Percentiles rank a stretch among this genome's conserved stretches.
phyloP scores from a whole-genome alignment of 2,797 vertebrate species.

The Cottoperca gobio region DNA sequence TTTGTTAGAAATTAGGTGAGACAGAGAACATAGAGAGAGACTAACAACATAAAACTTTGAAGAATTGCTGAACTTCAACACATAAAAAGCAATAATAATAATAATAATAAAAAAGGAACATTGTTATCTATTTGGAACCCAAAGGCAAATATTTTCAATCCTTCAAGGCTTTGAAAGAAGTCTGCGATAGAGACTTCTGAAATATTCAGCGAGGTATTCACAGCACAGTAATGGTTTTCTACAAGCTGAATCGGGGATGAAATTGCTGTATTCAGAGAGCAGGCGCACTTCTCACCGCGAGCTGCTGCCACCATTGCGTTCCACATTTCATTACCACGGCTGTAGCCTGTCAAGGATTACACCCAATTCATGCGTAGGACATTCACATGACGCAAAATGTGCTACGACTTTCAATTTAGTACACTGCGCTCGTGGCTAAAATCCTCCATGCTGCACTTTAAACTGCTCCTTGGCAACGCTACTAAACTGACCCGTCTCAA shows the following conservation, averaged over 20 bases:
- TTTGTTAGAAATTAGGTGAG: constrained; percentile 4
- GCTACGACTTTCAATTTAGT: constrained; percentile 29
- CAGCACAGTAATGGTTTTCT: constrained; percentile 43
- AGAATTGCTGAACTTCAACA: constrained; percentile 3
- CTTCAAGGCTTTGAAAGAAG: constrained; percentile 35
- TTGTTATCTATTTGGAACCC: constrained; percentile 14
- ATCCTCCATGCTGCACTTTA: constrained; percentile 22
- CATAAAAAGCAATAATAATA: neutral
- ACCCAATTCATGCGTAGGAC: constrained; percentile 17
- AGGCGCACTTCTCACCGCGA: constrained; percentile 19
- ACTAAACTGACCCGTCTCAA: neutral
- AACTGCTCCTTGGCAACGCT: neutral
- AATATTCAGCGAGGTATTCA: constrained; percentile 64
- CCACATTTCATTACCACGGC: constrained; percentile 40
- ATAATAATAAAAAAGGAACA: constrained; percentile 3
- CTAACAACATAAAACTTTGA: constrained; percentile 12
- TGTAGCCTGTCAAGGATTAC: constrained; percentile 28
- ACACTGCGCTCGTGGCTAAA: neutral
- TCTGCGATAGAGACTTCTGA: constrained; percentile 47
- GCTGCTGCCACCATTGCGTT: constrained; percentile 24
- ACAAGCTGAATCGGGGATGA: constrained; percentile 39
- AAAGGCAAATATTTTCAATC: constrained; percentile 36
- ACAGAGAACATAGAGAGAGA: neutral
- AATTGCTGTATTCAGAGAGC: constrained; percentile 43
- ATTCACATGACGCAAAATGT: constrained; percentile 35